Conservation (phyloP, 1,140 invertebrate genomes). For the Diabrotica virgifera region DNA sequence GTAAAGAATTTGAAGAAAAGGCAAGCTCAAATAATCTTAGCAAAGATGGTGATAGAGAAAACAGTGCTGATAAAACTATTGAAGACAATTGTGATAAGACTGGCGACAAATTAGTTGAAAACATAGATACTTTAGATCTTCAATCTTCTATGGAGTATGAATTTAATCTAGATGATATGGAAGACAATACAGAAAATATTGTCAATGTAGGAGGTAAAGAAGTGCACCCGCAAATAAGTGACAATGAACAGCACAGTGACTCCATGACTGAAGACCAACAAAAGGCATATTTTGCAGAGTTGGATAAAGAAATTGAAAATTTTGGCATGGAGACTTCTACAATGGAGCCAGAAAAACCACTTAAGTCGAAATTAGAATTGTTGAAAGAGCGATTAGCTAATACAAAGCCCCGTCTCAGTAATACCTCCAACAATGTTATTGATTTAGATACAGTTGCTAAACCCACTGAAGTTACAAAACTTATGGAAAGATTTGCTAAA, state of each 20-base stretch:
- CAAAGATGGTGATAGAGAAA: not conserved
- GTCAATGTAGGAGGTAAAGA: too few species aligned
- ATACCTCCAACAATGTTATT: conserved; percentile 58
- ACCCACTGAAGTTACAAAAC: conserved; percentile 53
- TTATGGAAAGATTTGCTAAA: conserved; percentile 61
- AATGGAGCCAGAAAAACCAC: conserved; percentile 7
- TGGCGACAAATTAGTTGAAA: not conserved
- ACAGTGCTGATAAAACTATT: not conserved
- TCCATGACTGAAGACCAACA: not conserved
- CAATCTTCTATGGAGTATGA: conserved; percentile 27
- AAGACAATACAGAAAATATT: conserved; percentile 25
- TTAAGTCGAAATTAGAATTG: conserved; percentile 31
- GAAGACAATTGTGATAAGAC: not conserved
- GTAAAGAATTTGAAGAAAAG: conserved; percentile 7
- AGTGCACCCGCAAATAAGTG: too few species aligned
- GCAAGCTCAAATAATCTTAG: not conserved
- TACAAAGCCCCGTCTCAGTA: conserved; percentile 55
- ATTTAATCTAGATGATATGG: conserved; percentile 34
- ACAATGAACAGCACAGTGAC: too few species aligned
- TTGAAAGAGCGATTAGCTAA: conserved; percentile 39
- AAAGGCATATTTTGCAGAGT: conserved; percentile 14
- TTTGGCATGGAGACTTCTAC: conserved; percentile 10
- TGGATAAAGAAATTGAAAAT: conserved; percentile 31
- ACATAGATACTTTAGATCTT: not conserved
- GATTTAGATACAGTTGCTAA: conserved; percentile 53